Base-by-base conservation (phyloP, 2,888 invertebrate genomes). In the Drosophila maculinotata region DNA sequence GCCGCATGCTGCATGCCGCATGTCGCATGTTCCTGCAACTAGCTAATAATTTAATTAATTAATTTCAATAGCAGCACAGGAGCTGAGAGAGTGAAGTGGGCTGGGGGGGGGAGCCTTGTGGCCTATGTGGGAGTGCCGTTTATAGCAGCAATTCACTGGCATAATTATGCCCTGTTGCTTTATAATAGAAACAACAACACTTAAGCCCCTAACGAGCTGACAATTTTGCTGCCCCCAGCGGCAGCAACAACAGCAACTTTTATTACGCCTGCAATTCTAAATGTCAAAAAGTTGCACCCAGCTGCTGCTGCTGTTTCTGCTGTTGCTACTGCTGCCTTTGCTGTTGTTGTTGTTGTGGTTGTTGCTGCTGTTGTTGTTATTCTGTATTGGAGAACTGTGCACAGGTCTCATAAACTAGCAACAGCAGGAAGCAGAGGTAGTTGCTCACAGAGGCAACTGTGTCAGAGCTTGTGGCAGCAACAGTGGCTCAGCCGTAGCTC, bases 41-140 rank as follows among this genome's bases (percentile, higher is more conserved):
- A 57, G 54, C 69, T 76, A 63, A 84, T 82, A 82, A 82, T 87
- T 87, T 87, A 82, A 87, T 82, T 82, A 87, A 84, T 82, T 87
- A 78, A 87, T 81, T 87, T 81, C 72, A 44, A 69, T 78, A 44
- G 54, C 28, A 52, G n/a, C 31, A 10, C 5, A 15, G n/a, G 6
- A 12, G 36, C 3, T n/a, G 25, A 20, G 4, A 20, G 20, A 3
- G 5, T 14, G 8, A 2, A 4, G 10, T 15, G 8, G 12, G 2
- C n/a, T 1, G n/a, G 44, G 7, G 23, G 1, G 6, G 7, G 4
- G 3, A 10, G 7, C 2, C 3, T 12, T 8, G 28, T 14, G 47
- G n/a, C 2, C 8, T 14, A 6, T 30, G 52, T 45, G 52, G 52
- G 63, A 33, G 66, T 57, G 54, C 2, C 38, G 47, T 39, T 44